Evolutionary conservation across 37 sponge, comb jelly and placozoan genomes (phyloP).

Genomic region (Spongia lamella): DNA sequence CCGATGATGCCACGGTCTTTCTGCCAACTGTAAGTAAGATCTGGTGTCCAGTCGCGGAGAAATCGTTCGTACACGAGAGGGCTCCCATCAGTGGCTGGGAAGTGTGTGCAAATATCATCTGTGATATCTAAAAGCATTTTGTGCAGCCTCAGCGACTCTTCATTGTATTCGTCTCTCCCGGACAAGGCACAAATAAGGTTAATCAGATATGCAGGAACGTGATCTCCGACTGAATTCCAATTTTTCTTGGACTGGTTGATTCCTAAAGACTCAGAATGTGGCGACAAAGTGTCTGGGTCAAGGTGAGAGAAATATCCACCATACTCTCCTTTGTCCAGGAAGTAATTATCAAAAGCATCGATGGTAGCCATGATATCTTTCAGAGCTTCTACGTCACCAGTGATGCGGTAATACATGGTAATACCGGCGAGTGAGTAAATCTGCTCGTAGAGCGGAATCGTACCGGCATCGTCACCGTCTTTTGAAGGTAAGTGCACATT

Average conservation of each 20-base stretch:
- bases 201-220: constrained; percentile 23
- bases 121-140: constrained; percentile 5
- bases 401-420: constrained; percentile 26
- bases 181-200: constrained; percentile 20
- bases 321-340: constrained; percentile 4
- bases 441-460: constrained; percentile 26
- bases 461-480: constrained; percentile 18
- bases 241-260: constrained; percentile 8
- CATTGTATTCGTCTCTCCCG: not conserved
- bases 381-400: constrained; percentile 8
- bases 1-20: constrained; percentile 28
- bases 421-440: constrained; percentile 15
- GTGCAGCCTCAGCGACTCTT: not conserved
- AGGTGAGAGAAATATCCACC: constrained; percentile 17
- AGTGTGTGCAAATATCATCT: constrained; percentile 9
- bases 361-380: constrained; percentile 13
- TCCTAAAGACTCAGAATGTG: not conserved
- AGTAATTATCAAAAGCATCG: constrained; percentile 15
- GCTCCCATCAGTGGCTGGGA: constrained; percentile 14
- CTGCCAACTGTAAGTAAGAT: constrained; percentile 13
- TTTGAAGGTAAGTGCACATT: constrained; percentile 13
- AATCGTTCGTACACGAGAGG: constrained; percentile 8
- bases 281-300: constrained; percentile 19
- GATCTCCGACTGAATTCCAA: constrained; percentile 33
- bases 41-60: constrained; percentile 28